phyloP scores from a whole-genome alignment of 30 jellyfish, hydroid and myxozoan species.

The Hydractinia echinata region DNA sequence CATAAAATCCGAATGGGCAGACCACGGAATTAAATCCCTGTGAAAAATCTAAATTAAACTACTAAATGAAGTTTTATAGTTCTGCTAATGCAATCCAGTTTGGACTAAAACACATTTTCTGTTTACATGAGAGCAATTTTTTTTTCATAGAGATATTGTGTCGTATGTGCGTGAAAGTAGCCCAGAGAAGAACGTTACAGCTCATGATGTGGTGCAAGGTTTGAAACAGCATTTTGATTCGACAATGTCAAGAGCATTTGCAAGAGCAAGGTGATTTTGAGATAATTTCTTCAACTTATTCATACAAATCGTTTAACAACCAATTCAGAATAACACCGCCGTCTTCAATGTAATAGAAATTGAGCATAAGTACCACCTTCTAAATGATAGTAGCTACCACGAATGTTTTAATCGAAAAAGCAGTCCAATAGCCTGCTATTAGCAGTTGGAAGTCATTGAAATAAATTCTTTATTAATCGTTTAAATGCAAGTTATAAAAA shows the following conservation, averaged over 20 bases:
- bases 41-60: not conserved
- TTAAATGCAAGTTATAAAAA: no score
- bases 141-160: constrained; percentile 2
- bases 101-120: not conserved
- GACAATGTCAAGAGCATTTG: constrained; percentile 1
- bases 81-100: not conserved
- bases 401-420: no score
- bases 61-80: not conserved
- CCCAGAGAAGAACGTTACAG: not conserved
- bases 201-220: not conserved
- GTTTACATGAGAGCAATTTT: not conserved
- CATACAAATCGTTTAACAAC: not conserved
- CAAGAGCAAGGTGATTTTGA: constrained; percentile 17
- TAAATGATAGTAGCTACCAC: no score
- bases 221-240: not conserved
- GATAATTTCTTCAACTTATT: not conserved
- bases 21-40: not conserved
- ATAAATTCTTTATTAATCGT: no score
- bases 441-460: no score
- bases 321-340: no score
- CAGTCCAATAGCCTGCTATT: no score
- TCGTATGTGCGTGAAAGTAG: not conserved
- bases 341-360: no score
- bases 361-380: no score
- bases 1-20: not conserved